Evolutionary conservation across 2,888 invertebrate species (phyloP).

Genomic region (Tenthredo mesomela): DNA sequence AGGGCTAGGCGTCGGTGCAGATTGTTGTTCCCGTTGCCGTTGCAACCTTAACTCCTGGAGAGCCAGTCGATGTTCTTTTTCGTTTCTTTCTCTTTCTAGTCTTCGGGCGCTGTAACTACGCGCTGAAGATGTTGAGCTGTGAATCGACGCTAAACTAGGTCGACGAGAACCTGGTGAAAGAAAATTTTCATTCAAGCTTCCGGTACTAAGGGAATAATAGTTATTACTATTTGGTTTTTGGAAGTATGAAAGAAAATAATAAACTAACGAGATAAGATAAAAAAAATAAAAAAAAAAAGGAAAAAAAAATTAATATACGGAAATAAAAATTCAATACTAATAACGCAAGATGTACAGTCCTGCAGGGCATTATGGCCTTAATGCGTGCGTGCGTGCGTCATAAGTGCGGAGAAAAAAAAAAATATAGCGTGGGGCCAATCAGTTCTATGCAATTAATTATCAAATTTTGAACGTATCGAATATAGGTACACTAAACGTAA

Average conservation of each 20-base stretch:
- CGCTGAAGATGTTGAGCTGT: constrained; percentile 90
- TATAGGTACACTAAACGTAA: too few species aligned
- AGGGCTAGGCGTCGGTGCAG: constrained; percentile 85
- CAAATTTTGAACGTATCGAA: neutral
- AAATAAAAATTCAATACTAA: neutral
- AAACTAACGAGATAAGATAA: too few species aligned
- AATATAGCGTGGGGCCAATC: too few species aligned
- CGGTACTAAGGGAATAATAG: neutral
- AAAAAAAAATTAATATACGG: neutral
- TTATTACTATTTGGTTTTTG: neutral
- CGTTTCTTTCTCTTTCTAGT: constrained; percentile 90
- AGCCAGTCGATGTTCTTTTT: constrained; percentile 88
- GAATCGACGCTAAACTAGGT: constrained; percentile 92
- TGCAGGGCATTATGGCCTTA: neutral
- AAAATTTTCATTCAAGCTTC: neutral
- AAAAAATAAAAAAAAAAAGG: neutral
- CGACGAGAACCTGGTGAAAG: constrained; percentile 87
- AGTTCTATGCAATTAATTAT: neutral
- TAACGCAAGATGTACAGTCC: constrained; percentile 7
- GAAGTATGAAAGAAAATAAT: neutral
- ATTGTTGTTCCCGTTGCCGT: constrained; percentile 81
- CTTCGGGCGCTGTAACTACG: constrained; percentile 90
- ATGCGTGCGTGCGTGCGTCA: neutral
- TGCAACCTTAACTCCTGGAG: constrained; percentile 87
- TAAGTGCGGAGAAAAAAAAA: neutral